Evolutionary conservation across 37 sponge, comb jelly and placozoan genomes (phyloP).

Genomic region (Theonella swinhoei): DNA sequence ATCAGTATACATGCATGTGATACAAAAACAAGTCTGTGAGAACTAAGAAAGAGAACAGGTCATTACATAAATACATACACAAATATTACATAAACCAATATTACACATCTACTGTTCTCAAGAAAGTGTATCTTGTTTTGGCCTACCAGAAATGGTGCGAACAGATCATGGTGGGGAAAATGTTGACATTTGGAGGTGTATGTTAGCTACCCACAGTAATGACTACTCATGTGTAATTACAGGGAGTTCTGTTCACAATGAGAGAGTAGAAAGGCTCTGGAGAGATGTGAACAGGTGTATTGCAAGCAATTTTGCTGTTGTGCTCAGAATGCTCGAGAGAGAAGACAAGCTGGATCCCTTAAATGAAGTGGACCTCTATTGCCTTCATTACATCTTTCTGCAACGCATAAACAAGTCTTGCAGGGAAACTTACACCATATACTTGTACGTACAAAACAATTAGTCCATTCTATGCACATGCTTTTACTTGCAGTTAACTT

Average conservation of each 20-base stretch:
- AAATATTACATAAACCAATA: too few species aligned
- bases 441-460: too few species aligned
- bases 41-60: too few species aligned
- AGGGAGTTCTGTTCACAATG: too few species aligned
- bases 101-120: too few species aligned
- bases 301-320: not conserved
- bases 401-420: conserved; percentile 21
- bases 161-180: conserved; percentile 51
- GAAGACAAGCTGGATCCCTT: conserved; percentile 6
- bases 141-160: conserved; percentile 29
- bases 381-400: conserved; percentile 21
- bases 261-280: conserved; percentile 39
- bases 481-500: too few species aligned
- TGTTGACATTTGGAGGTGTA: conserved; percentile 35
- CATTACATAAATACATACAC: too few species aligned
- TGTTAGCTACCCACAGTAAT: conserved; percentile 9
- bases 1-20: too few species aligned
- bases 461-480: too few species aligned
- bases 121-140: conserved; percentile 11
- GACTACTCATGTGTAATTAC: conserved; percentile 5
- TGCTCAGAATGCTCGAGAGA: conserved; percentile 7
- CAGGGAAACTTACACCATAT: too few species aligned
- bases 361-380: conserved; percentile 27
- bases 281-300: conserved; percentile 28
- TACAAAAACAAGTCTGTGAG: too few species aligned